Evolutionary conservation across 2,888 invertebrate genomes (phyloP), one percentile per base, ranked within the genome.

Genomic region (Pterostichus niger): DNA sequence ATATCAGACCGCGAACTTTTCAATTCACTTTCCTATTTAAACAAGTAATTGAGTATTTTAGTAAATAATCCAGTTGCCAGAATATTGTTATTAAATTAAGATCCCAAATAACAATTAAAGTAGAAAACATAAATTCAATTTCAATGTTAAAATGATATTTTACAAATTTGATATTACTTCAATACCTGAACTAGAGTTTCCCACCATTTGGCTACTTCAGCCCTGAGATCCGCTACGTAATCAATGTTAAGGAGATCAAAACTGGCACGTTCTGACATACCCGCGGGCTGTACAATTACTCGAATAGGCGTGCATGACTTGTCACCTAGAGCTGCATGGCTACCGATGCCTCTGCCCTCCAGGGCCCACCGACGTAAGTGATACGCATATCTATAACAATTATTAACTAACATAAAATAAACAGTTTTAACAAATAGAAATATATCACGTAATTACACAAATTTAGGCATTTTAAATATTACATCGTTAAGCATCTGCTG

Each of bases 171-270:
- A 24, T 24, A 24, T 24, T 24, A 24, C 24, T 24, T 17, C 17
- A 15, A 5, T 59, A 87, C 89, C 88, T 91, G 91, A 68, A 88
- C 87, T 13, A 91, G 85, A 84, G 92, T 92, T 89, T 97, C 97
- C 96, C 97, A 98, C 98, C 98, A 98, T 85, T 96, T 95, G n/a
- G 97, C 96, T 81, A 98, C 97, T 91, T 98, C 98, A 0, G 98
- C 98, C 84, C 98, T 92, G 78, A 98, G 91, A 89, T 98, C 98
- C 3, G 97, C 98, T 33, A 98, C 95, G 85, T 96, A 94, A 90
- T 98, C 98, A n/a, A 95, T 94, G 56, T 94, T 95, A 85, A 95
- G 93, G 90, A 98, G 92, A 86, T 96, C 94, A 11, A 98, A 91
- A 17, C 94, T 92, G 17, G 96, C 96, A 88, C 97, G 95, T 84